Base-by-base conservation (phyloP, 2,888 invertebrate genomes). In the Lasiommata megera region DNA sequence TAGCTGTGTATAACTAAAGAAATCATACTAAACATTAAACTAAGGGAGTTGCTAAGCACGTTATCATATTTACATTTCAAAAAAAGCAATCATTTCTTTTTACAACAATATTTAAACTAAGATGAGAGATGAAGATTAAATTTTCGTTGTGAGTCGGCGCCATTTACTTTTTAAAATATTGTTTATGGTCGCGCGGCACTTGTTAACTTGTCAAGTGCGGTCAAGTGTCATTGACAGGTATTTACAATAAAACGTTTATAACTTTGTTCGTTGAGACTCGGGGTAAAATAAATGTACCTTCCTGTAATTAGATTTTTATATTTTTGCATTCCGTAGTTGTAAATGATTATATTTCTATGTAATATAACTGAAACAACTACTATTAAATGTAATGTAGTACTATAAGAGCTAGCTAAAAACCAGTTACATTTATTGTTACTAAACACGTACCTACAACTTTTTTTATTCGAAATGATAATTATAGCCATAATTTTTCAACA, bases 61-160 rank as follows among this genome's bases (percentile, higher is more conserved):
- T 53, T 48, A 46, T 28, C 41, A 37, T 62, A 64, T 58, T 69
- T 72, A 73, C 72, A 73, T 67, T 52, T 67, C 62, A 43, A 68
- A 58, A 47, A 65, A 34, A 17, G 70, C 67, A 12, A 70, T 56
- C 73, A 73, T 72, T 31, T 9, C n/a, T 31, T 9, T 1, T 31
- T 6, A 8, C 9, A 31, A 31, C 7, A 9, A 31, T 1, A 6
- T 31, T 6, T 1, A 1, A 31, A 31, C 34, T 34, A n/a, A n/a
- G n/a, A n/a, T n/a, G n/a, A n/a, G n/a, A n/a, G n/a, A n/a, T n/a
- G n/a, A n/a, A n/a, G n/a, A n/a, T 9, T 11, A 31, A 31, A 31
- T 34, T 34, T 36, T 40, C 7, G 14, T 31, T 59, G 17, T 11
- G 23, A 8, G 23, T 8, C 31, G 9, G 9, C 7, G 7, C 5